Evolutionary conservation across 2,888 invertebrate genomes (phyloP).

Genomic region (Villa cingulata): DNA sequence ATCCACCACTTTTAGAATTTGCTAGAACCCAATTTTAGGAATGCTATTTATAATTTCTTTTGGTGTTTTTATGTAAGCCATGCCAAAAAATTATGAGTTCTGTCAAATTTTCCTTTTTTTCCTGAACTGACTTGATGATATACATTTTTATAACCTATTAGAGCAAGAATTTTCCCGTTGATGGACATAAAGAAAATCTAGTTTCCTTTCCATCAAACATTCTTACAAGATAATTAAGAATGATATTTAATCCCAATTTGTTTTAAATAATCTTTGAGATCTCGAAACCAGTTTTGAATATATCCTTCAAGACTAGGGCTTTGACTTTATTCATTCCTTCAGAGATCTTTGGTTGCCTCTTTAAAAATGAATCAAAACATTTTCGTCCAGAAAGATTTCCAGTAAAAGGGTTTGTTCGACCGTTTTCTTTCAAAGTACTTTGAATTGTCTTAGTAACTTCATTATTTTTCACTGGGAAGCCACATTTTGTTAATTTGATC

Average conservation of each 20-base stretch:
- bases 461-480: background rate
- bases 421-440: background rate
- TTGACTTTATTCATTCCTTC: too few relatives aligned
- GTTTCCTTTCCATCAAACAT: background rate
- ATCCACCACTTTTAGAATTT: conserved; percentile 8
- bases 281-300: background rate
- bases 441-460: background rate
- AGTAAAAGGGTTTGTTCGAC: background rate
- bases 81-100: conserved; percentile 7
- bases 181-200: background rate
- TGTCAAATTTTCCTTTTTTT: conserved; percentile 6
- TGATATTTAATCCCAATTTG: background rate
- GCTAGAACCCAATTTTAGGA: conserved; percentile 5
- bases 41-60: background rate
- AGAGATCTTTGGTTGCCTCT: background rate
- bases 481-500: background rate
- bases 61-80: conserved; percentile 3
- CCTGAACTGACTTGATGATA: background rate
- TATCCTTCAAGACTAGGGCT: background rate
- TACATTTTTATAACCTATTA: background rate
- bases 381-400: background rate
- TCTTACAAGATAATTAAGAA: background rate
- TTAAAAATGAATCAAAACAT: background rate
- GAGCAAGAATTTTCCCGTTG: background rate
- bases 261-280: background rate